A percentile compares a stretch with the other conserved stretches of the same genome.
phyloP scores from a whole-genome alignment of 2,888 invertebrate genomes.

The Eristalinus aeneus region DNA sequence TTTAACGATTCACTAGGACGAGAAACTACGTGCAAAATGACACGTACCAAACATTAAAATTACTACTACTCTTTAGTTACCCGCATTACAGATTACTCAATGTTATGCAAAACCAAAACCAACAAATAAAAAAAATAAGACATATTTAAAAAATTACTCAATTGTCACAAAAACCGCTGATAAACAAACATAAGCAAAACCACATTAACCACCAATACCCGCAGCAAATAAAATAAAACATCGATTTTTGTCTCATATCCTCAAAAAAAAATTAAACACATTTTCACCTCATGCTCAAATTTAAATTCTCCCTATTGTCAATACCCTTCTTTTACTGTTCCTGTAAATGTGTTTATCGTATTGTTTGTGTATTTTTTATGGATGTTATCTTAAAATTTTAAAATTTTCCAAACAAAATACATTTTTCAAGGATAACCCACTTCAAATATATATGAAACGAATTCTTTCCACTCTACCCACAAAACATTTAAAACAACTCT shows the following conservation, averaged over 20 bases:
- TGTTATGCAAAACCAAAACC: not conserved
- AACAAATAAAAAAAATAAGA: not conserved
- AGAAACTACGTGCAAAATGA: not conserved
- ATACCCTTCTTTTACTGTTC: not conserved
- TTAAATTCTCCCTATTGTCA: slow-evolving; percentile 8
- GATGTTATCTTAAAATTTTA: not conserved
- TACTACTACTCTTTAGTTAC: not conserved
- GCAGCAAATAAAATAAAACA: not conserved
- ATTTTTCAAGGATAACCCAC: not conserved
- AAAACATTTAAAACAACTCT: slow-evolving; percentile 11
- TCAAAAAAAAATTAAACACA: slow-evolving; percentile 12
- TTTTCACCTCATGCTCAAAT: slow-evolving; percentile 7
- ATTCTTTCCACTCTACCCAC: slow-evolving; percentile 19
- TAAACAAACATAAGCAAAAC: not conserved
- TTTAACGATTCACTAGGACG: not conserved
- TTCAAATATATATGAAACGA: not conserved
- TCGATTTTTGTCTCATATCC: not conserved
- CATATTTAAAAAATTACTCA: not conserved
- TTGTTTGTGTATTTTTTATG: slow-evolving; percentile 22
- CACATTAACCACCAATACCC: not conserved
- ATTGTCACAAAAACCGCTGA: not conserved
- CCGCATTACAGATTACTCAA: not conserved
- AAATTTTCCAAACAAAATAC: not conserved
- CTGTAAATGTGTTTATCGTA: slow-evolving; percentile 12
- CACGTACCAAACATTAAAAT: not conserved